Base-by-base conservation (phyloP, 1,140 invertebrate species). In the Steinernema khuongi region DNA sequence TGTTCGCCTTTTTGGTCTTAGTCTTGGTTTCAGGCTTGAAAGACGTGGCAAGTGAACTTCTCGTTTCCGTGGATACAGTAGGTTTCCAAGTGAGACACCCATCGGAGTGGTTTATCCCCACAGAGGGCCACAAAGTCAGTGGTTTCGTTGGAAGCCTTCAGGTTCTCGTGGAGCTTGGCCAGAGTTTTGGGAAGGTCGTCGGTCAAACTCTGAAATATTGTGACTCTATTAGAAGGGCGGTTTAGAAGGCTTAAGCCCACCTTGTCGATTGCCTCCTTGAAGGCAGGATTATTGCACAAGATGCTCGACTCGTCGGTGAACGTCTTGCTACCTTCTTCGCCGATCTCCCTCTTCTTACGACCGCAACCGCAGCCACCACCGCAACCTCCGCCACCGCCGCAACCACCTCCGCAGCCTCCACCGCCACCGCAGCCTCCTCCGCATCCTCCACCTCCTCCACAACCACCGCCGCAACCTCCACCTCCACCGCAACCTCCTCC, bases 321-420 rank as follows among this genome's bases (percentile, higher is more conserved):
- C 22, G 11, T 60, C 26, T 60, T 60, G 50, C 50, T 60, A 22
- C 22, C 22, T 60, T 60, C 50, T 60, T 60, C 50, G 50, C 50
- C 50, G 22, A 60, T 60, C 26, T 60, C 50, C 4, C 50, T 11
- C 50, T 60, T 60, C 50, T 60, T 60, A 22, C 50, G 50, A 4
- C 50, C 50, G 19, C 50, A 60, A 60, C 50, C 50, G 50, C 50
- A 60, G 26, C 50, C 50, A 26, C 50, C 50, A 26, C 50, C 50
- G 50, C 50, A 60, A 22, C 50, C 50, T 7, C 50, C 50, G 26
- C 50, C 50, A n/a, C n/a, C n/a, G n/a, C n/a, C n/a, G n/a, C n/a
- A n/a, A n/a, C n/a, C n/a, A n/a, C n/a, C n/a, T n/a, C n/a, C n/a
- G n/a, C n/a, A n/a, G n/a, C n/a, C n/a, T n/a, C n/a, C n/a, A n/a